Percentiles rank a stretch among this genome's conserved stretches.
These are phyloP conservation scores for Chiroxiphia lanceolata DNA, from an alignment of 2,797 vertebrate species.

Conservation along the genomic window DNA sequence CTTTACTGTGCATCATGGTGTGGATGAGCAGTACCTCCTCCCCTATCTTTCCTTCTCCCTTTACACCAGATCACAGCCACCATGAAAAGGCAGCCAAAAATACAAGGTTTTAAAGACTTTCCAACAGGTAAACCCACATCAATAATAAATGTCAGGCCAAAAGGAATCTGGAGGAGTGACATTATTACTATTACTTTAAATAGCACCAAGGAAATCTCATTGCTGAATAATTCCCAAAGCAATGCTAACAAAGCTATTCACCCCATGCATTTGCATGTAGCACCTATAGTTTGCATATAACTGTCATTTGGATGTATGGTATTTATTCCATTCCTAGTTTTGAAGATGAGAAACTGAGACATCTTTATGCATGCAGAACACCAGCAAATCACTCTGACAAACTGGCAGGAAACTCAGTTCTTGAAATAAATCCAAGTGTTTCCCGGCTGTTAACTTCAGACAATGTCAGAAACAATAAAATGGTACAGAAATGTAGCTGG, in stretches of 20 bases:
- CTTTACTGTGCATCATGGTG: background rate
- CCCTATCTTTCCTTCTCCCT: rapidly evolving
- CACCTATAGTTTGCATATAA: background rate
- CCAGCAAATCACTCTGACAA: background rate
- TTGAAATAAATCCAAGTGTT: background rate
- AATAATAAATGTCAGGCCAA: background rate
- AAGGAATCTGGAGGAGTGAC: background rate
- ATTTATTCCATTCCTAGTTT: background rate
- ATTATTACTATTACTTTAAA: background rate
- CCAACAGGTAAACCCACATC: background rate
- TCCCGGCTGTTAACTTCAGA: background rate
- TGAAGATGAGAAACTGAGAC: background rate
- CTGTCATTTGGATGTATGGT: background rate
- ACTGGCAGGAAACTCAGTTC: background rate
- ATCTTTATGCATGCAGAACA: background rate
- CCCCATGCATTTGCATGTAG: background rate
- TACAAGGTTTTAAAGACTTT: background rate
- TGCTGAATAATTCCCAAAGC: background rate
- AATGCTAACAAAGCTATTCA: background rate
- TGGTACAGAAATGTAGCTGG: background rate
- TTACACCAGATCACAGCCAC: background rate
- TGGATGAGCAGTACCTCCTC: background rate
- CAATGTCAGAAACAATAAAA: background rate
- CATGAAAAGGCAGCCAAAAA: background rate
- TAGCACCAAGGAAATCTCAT: background rate